These are phyloP conservation scores for Myotis findleyi DNA, from an alignment of 2,797 vertebrate genomes.

Conservation along the genomic window DNA sequence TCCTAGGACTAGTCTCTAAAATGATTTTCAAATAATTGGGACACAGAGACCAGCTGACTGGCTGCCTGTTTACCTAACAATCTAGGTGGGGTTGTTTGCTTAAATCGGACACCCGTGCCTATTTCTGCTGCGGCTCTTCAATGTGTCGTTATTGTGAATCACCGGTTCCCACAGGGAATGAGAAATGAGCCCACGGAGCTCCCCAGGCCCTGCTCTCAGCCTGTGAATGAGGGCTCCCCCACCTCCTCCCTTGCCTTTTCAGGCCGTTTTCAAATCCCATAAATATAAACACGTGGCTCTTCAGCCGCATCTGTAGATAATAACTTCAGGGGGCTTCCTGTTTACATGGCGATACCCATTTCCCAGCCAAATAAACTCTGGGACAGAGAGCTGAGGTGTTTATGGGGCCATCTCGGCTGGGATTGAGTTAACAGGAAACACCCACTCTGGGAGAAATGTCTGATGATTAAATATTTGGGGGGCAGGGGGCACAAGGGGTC, in stretches of 20 bases:
- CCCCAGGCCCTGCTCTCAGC: background rate
- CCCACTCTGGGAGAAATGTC: constrained; percentile 79
- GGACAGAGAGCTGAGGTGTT: constrained; percentile 76
- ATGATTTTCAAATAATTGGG: background rate
- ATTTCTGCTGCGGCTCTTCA: background rate
- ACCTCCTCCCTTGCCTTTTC: constrained; percentile 54
- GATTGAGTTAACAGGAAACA: constrained; percentile 82
- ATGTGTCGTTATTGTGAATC: background rate
- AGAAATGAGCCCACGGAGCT: background rate
- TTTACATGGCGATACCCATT: constrained; percentile 82
- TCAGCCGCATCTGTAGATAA: constrained; percentile 82
- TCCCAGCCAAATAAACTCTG: constrained; percentile 83
- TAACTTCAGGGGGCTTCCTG: constrained; percentile 84
- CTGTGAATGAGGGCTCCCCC: constrained; percentile 43
- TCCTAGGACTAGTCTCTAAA: constrained; percentile 16
- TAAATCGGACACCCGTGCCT: background rate
- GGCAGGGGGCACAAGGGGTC: constrained; percentile 51
- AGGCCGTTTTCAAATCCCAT: constrained; percentile 75
- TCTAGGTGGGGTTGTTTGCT: background rate
- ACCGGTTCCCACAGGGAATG: background rate
- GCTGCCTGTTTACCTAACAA: background rate
- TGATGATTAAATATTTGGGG: constrained; percentile 79
- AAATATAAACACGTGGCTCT: constrained; percentile 82
- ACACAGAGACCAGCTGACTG: background rate
- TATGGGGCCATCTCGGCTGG: constrained; percentile 76